Evolutionary conservation across 2,888 invertebrate species (phyloP).

Genomic region (Neoaliturus tenellus): DNA sequence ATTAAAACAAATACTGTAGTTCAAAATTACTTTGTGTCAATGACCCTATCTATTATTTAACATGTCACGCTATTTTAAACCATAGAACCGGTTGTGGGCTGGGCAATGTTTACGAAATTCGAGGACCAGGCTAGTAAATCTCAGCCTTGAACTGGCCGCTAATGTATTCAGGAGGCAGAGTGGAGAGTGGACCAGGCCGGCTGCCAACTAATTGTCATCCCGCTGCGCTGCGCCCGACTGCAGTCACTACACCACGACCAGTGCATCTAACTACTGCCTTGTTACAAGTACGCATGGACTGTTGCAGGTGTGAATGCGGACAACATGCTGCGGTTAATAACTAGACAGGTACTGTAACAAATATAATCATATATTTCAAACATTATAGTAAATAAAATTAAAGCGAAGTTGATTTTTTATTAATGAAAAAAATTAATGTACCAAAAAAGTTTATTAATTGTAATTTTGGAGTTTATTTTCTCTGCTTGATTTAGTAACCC

Average conservation of each 20-base stretch:
- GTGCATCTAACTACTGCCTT: background rate
- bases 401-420: too few species aligned
- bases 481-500: too few species aligned
- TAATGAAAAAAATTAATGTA: too few species aligned
- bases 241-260: background rate
- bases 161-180: background rate
- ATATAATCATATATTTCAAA: too few species aligned
- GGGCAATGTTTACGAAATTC: slow-evolving; percentile 19
- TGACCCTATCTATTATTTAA: background rate
- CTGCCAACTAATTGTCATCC: slow-evolving; percentile 3
- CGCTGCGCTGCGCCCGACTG: background rate
- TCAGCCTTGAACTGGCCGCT: slow-evolving; percentile 1
- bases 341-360: slow-evolving; percentile 3
- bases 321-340: background rate
- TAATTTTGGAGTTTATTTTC: background rate
- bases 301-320: background rate
- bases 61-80: background rate
- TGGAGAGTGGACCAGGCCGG: background rate
- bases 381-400: too few species aligned
- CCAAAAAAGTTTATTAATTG: background rate
- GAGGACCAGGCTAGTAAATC: background rate
- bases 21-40: background rate
- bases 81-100: slow-evolving; percentile 2
- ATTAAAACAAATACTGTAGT: too few species aligned
- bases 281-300: background rate